Base-by-base conservation (phyloP, 1,140 invertebrate species). In the Lordiphosa stackelbergi region DNA sequence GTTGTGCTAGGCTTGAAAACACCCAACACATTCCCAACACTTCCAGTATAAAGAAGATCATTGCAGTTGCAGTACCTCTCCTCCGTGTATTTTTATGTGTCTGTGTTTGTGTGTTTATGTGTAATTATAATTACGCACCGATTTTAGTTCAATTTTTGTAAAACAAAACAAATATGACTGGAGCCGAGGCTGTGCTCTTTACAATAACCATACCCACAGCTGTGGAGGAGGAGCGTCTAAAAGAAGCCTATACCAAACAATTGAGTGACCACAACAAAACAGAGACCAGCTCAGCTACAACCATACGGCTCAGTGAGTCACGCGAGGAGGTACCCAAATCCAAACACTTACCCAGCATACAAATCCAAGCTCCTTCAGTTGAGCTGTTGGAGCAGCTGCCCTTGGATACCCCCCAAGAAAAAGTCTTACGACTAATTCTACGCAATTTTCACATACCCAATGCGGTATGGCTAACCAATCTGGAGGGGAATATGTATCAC, bases 171-270 rank as follows among this genome's bases (percentile, higher is more conserved):
- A 54, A 3, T 12, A 79, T 79, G 75, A 57, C 59, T 42, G 72
- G 69, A 31, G 60, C 60, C 3, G 63, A 86, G 0, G 74, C 88
- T 11, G 88, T 88, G 7, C 65, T 88, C n/a, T 87, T 89, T 52
- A 73, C 87, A n/a, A 78, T 89, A 16, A 86, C 79, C 11, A 87
- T 89, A 24, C 88, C 88, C 31, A 88, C 86, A 0, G 85, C 74
- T 31, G 38, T n/a, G 0, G 73, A 87, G 41, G 86, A 87, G 46
- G 56, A 83, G 35, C 65, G 70, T 16, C 53, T 85, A 5, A 86
- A 71, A 24, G 49, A 65, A 13, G 53, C 10, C 5, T 69, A 66
- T 16, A 24, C 38, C 2, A 57, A 54, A 28, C 48, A 58, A 12
- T 12, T 55, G 1, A 55, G 22, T 8, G 42, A 47, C 7, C 45